These are phyloP conservation scores for Ardeotis arabs DNA, from an alignment of 2,113 vertebrate genomes.

Conservation along the genomic window DNA sequence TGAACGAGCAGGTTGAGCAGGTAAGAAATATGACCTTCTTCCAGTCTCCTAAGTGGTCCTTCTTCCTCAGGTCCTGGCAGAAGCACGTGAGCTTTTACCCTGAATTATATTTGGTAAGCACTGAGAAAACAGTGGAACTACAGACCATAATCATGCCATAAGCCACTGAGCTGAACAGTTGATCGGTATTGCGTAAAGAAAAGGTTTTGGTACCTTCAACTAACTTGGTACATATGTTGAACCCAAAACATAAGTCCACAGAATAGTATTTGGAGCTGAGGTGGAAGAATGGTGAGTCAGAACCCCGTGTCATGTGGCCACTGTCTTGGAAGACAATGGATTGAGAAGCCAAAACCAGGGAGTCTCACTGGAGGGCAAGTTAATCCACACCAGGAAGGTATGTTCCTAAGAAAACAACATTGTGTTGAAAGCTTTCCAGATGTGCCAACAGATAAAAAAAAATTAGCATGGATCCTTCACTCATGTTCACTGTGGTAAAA, in stretches of 20 bases:
- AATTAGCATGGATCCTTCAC: background rate
- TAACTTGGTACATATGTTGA: background rate
- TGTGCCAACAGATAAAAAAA: background rate
- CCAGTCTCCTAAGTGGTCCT: background rate
- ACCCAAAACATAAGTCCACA: background rate
- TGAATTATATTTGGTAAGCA: background rate
- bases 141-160: background rate
- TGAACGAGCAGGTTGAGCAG: background rate
- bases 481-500: background rate
- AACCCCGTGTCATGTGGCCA: background rate
- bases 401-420: background rate
- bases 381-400: background rate
- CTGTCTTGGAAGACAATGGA: background rate
- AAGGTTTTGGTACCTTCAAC: background rate
- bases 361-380: background rate
- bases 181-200: fast-evolving
- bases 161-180: background rate
- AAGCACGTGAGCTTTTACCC: background rate
- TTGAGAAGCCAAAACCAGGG: background rate
- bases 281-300: background rate
- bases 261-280: background rate
- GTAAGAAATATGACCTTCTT: background rate
- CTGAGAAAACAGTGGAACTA: background rate
- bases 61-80: background rate
- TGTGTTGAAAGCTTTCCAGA: background rate